Conservation (phyloP, 2,113 vertebrate genomes). For the Crotalus helleri region DNA sequence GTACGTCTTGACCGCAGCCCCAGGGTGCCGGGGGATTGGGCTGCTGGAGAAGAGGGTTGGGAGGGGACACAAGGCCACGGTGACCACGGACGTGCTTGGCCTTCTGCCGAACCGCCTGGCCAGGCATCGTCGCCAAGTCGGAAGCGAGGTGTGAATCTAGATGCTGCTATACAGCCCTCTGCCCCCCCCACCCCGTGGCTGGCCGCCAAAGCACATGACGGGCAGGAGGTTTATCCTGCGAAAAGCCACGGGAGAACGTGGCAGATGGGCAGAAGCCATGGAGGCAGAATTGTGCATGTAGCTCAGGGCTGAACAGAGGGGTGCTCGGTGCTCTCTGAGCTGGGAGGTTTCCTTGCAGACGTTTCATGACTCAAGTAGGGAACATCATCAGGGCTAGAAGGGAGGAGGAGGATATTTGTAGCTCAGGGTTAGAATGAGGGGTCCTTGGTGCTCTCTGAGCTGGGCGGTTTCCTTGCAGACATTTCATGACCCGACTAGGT, state of each 20-base stretch:
- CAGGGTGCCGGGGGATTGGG: fast-evolving
- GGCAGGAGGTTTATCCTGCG: background rate
- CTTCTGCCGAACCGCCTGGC: fast-evolving
- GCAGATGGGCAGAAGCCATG: background rate
- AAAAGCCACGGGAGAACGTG: background rate
- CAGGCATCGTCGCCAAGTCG: background rate
- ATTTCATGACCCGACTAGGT: too few species aligned
- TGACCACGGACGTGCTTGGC: background rate
- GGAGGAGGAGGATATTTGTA: too few species aligned
- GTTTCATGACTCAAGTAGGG: too few species aligned
- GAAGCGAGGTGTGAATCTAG: background rate
- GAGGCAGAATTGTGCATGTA: background rate
- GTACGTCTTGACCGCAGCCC: constrained; percentile 65
- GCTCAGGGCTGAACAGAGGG: background rate
- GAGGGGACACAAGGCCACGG: background rate
- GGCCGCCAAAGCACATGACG: background rate
- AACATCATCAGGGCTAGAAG: too few species aligned
- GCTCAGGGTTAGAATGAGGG: too few species aligned
- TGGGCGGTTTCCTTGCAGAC: too few species aligned
- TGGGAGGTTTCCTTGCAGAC: too few species aligned
- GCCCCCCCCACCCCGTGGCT: background rate
- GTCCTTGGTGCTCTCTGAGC: too few species aligned
- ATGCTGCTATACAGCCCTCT: fast-evolving
- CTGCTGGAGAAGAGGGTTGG: background rate
- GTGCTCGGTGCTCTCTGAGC: too few species aligned